Conservation (phyloP, 2,888 invertebrate genomes). For the Cheilosia vernalis region DNA sequence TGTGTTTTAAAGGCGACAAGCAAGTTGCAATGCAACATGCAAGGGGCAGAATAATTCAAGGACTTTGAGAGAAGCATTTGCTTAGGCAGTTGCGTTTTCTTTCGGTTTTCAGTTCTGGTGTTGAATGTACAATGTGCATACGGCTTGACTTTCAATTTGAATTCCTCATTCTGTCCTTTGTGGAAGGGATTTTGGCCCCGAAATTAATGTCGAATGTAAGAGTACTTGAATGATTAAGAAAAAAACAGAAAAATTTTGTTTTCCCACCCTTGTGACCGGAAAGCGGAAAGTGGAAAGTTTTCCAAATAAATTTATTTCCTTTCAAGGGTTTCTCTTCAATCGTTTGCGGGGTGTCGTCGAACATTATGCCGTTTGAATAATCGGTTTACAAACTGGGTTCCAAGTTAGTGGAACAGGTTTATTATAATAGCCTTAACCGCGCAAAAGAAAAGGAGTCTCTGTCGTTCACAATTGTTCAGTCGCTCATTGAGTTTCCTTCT, state of each 20-base stretch:
- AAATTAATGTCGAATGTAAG: conserved; percentile 51
- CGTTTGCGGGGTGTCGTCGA: conserved; percentile 20
- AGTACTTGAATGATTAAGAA: conserved; percentile 63
- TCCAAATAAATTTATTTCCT: conserved; percentile 4
- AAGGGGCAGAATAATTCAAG: conserved; percentile 52
- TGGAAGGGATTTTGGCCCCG: neutral
- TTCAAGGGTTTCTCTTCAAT: neutral
- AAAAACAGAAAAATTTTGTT: conserved; percentile 23
- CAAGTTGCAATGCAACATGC: neutral
- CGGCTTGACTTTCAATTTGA: conserved; percentile 17
- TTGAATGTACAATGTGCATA: conserved; percentile 38
- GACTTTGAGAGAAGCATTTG: conserved; percentile 25
- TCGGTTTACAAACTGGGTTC: conserved; percentile 34
- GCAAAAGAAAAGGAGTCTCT: too few species aligned
- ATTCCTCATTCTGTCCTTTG: conserved; percentile 4
- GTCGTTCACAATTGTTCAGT: too few species aligned
- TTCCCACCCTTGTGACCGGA: neutral
- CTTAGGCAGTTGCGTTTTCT: conserved; percentile 28
- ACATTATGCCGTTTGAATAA: conserved; percentile 53
- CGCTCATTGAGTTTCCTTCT: too few species aligned
- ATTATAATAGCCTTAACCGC: neutral
- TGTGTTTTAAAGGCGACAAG: neutral
- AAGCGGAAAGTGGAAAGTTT: conserved; percentile 25
- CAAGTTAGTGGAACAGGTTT: conserved; percentile 1
- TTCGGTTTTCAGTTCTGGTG: neutral